A percentile compares a stretch with the other conserved stretches of the same genome.
These are phyloP conservation scores for Lycocorax pyrrhopterus DNA, from an alignment of 2,113 vertebrate species.

Conservation along the genomic window DNA sequence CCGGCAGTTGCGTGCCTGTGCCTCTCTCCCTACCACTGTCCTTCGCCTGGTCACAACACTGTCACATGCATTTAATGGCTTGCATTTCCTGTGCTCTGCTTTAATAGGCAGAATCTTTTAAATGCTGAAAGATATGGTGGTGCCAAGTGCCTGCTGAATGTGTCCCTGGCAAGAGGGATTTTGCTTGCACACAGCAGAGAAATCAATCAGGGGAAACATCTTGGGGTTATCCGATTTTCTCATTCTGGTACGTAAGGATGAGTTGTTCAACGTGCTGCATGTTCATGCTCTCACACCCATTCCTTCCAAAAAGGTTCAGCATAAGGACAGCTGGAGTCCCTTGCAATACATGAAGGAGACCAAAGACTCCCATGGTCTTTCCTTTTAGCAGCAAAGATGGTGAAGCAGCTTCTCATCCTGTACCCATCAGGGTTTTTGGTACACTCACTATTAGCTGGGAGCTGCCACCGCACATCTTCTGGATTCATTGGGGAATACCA, in stretches of 20 bases:
- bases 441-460: not conserved
- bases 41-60: not conserved
- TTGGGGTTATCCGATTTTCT: not conserved
- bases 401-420: not conserved
- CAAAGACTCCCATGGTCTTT: not conserved
- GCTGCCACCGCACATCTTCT: not conserved
- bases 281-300: not conserved
- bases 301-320: not conserved
- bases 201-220: not conserved
- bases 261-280: not conserved
- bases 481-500: not conserved
- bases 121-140: rapidly evolving
- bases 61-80: not conserved
- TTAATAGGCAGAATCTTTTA: not conserved
- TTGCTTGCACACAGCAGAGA: not conserved
- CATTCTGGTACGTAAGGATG: not conserved
- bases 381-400: not conserved
- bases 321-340: not conserved
- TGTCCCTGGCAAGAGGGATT: not conserved
- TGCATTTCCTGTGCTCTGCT: not conserved
- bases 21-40: not conserved
- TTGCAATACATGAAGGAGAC: not conserved
- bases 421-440: not conserved
- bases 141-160: rapidly evolving
- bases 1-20: not conserved